Base-by-base conservation (phyloP, 2,888 invertebrate genomes). In the Panzeria rudis region DNA sequence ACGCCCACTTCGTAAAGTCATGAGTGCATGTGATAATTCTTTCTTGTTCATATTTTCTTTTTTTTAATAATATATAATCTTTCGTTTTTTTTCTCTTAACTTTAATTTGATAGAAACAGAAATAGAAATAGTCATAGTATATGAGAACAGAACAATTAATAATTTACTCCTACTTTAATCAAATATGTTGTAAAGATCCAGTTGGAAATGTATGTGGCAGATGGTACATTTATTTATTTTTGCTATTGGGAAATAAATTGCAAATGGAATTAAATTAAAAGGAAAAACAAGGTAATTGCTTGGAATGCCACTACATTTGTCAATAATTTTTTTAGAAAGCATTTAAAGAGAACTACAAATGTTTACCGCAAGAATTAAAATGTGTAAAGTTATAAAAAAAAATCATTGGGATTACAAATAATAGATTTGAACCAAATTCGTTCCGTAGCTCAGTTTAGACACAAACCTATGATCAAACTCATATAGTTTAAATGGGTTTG, bases 61-160 rank as follows among this genome's bases (percentile, higher is more conserved):
- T 38, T 64, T 64, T 72, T 83, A 83, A 83, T 83, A 71, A 83
- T 72, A 77, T 83, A 83, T 77, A 77, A 83, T 80, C 29, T 29
- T 56, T 80, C 15, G 50, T 68, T 44, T 35, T 23, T 66, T 71
- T 56, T 47, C 20, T 41, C 5, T 29, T 54, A 50, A 23, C 38
- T 44, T 54, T 64, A 32, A 44, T 71, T 44, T 56, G 56, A 56
- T 11, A 59, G 56, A 35, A 71, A 44, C 9, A 29, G 47, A 29
- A 59, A 50, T 13, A 73, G 44, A 64, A 72, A 72, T 29, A 50
- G 5, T 25, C 15, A 9, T 20, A 15, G 41, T 15, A 41, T 2
- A 17, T 13, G 11, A n/a, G 17, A 35, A 44, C 23, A 35, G 59
- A 56, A 25, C n/a, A 61, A 50, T 71, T 62, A 62, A 41, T 79